Base-by-base conservation (phyloP, 1,140 invertebrate species). In the Schlechtendalia chinensis region DNA sequence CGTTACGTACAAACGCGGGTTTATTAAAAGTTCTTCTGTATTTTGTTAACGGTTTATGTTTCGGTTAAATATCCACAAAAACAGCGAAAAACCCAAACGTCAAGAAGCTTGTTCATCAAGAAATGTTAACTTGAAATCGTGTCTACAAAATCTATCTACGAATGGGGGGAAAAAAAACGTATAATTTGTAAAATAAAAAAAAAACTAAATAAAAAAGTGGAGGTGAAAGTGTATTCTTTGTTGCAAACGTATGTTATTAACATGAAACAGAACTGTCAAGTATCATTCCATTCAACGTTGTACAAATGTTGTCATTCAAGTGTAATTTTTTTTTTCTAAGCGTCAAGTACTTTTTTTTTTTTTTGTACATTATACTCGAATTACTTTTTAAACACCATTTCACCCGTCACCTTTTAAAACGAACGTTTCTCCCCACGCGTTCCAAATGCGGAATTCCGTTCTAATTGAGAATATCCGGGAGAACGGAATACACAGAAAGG, bases 1-100 rank as follows among this genome's bases (percentile, higher is more conserved):
- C 29, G 24, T 53, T 53, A 27, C 16, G 5, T 53, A 53, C 4
- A 5, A 45, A 4, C 39, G 39, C 39, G 47, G n/a, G 47, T 14
- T n/a, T 47, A 47, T 69, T 24, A 12, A 47, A 24, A 47, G n/a
- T 69, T 47, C 1, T 16, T 22, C n/a, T 47, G 14, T 24, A 47
- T 69, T 24, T 47, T 69, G 39, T 69, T 16, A 47, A 69, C n/a
- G 19, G 39, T 47, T 47, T 69, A 14, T 24, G n/a, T 69, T 47
- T 69, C 1, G n/a, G n/a, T 16, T 6, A 69, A 47, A 24, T n/a
- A 69, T 12, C 5, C 19, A 67, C n/a, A 8, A 45, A n/a, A n/a
- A 67, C 32, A 65, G 32, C 22, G 32, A 39, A n/a, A 67, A 67
- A 67, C 1, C 32, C 6, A 67, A 45, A 45, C 2, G 5, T 16